phyloP scores from a whole-genome alignment of 2,888 invertebrate genomes.

The Psylliodes chrysocephalus region DNA sequence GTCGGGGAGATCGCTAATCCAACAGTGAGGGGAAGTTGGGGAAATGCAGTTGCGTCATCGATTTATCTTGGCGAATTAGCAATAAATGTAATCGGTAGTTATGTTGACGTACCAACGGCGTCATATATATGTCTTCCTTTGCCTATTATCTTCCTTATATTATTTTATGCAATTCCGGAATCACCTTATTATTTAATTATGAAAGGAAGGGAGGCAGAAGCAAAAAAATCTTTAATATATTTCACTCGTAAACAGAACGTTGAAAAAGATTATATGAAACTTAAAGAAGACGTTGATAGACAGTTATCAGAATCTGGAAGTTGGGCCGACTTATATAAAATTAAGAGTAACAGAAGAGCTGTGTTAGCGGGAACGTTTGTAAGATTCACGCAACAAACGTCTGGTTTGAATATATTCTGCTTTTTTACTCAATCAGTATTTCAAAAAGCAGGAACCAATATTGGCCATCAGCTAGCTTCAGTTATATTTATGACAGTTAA shows the following conservation, averaged over 20 bases:
- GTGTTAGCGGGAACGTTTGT: constrained; percentile 52
- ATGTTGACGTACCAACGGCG: constrained; percentile 64
- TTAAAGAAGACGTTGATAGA: constrained; percentile 51
- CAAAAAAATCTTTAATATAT: constrained; percentile 46
- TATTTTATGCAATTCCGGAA: constrained; percentile 73
- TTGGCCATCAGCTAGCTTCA: constrained; percentile 36
- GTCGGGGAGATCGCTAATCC: constrained; percentile 32
- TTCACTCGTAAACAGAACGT: constrained; percentile 49
- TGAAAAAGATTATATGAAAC: constrained; percentile 46
- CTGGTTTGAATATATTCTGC: constrained; percentile 51
- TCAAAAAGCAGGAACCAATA: constrained; percentile 52
- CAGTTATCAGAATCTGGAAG: constrained; percentile 56
- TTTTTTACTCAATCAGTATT: constrained; percentile 56
- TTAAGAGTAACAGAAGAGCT: constrained; percentile 53
- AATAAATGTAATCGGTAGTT: constrained; percentile 25
- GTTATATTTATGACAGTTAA: constrained; percentile 45
- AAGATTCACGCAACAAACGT: constrained; percentile 53
- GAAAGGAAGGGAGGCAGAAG: constrained; percentile 47
- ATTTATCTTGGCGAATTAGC: constrained; percentile 13
- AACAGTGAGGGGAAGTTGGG: constrained; percentile 28
- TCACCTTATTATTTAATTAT: constrained; percentile 53
- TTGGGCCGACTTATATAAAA: constrained; percentile 53
- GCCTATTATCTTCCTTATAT: constrained; percentile 68
- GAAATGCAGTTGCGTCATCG: constrained; percentile 17
- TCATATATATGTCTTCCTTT: constrained; percentile 69